Base-by-base conservation (phyloP, 2,888 invertebrate species). In the Tetramorium bicarinatum region DNA sequence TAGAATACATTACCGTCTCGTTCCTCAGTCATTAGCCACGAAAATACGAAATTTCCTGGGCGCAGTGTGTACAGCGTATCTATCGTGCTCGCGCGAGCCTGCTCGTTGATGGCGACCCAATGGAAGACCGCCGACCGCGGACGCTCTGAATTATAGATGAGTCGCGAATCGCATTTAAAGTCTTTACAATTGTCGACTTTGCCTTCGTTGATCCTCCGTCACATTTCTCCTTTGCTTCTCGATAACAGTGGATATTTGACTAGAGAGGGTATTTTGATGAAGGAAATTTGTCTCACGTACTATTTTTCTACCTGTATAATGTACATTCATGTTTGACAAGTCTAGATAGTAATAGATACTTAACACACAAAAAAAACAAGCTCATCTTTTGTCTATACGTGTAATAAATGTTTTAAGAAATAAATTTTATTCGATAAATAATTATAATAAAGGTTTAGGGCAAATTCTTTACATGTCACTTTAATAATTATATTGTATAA, bases 1-100 rank as follows among this genome's bases (percentile, higher is more conserved):
- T 91, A 89, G 93, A 93, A 94, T 93, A 93, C 93, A 94, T 94
- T 94, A 94, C 91, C 91, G 92, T 92, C 92, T 91, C 93, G 93
- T 92, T 91, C 93, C 93, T 93, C 92, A 92, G 94, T 94, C 93
- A 94, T 94, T 93, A 93, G 92, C 92, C 92, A 87, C 90, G 90
- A 93, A 93, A 93, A 93, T 92, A 93, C 92, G 91, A 92, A 92
- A 93, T 92, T 92, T 92, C 86, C 88, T 80, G 88, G 75, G 84
- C 81, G 81, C 87, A 79, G 83, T 90, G 86, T 86, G 82, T 83
- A 75, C 61, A 49, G 29, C 80, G 79, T 69, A 71, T 49, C 66
- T 82, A 82, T 81, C 85, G 75, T 59, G 41, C 59, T 56, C 49
- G 47, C 67, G 77, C 67, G 77, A 77, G 69, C 52, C 77, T 69